Base-by-base conservation (phyloP, 2,113 vertebrate genomes). In the Phyllopteryx taeniolatus region DNA sequence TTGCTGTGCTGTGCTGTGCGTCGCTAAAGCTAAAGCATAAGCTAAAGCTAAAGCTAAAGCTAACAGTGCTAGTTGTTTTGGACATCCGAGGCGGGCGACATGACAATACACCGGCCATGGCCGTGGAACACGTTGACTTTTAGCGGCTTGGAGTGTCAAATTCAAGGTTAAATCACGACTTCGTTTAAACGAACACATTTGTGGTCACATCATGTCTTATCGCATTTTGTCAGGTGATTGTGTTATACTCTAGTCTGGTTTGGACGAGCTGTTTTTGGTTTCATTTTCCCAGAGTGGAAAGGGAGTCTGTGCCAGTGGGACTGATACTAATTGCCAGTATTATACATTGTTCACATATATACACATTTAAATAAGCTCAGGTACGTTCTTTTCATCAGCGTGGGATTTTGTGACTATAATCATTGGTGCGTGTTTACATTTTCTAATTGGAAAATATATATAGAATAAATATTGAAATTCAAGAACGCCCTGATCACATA, bases 71-170 rank as follows among this genome's bases (percentile, higher is more conserved):
- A 17, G 72, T 44, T 73, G 80, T 73, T 71, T 62, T 79, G 74
- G 69, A 73, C 66, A 61, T 75, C 75, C 64, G 69, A 66, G 47
- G 80, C 72, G 73, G 83, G 75, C 67, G 53, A 69, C 78, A 70
- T 79, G 77, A 86, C 81, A 82, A 86, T 78, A 80, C 71, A 75
- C 78, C 31, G 73, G 78, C 78, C 11, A 22, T 61, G 59, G 78
- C 59, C 62, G 65, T 9, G 57, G 64, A 57, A 61, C 72, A 56
- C 49, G 74, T 67, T 49, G 19, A 83, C 56, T 9, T 22, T 0
- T 6, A n/a, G 2, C 19, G 64, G 14, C 19, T 31, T 47, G n/a
- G 8, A 8, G 17, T 49, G 22, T 66, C 64, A 31, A 27, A 66
- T 66, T 15, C 1, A 27, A 46, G 10, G 22, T 66, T 15, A 6